Evolutionary conservation across 1,140 invertebrate genomes (phyloP), one percentile per base, ranked within the genome.

Genomic region (Eupristina koningsbergeri): DNA sequence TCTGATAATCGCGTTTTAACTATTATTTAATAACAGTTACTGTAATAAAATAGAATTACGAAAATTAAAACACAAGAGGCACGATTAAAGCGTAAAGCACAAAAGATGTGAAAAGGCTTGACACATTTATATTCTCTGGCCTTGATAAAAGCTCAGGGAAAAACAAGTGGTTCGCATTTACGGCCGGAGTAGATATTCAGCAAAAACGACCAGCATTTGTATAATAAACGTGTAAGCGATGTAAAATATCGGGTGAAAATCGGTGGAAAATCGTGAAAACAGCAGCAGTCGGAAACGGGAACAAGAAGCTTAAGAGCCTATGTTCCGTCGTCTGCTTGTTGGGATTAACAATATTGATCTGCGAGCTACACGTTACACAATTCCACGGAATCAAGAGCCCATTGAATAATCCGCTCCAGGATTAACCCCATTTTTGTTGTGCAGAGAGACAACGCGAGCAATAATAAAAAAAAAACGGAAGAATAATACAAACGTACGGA

Each of bases 331-430:
- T 78, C 67, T 19, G 39, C 36, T 50, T 9, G 63, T 63, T 22
- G 47, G 47, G 67, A 80, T 80, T 80, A 73, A 80, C 79, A 80
- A 80, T 80, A 80, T 80, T 50, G 79, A 80, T 80, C 67, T 26
- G 29, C 53, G 29, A 34, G 78, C 29, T 26, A 31, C 36, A 13
- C 19, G 41, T 36, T 22, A 36, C 39, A n/a, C 26, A 41, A 36
- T 31, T 41, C 22, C n/a, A 41, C 34, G 53, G 53, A 77, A 63
- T 77, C 75, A 77, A 77, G 53, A 77, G 75, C 34, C 75, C 31
- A 77, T 77, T 77, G 75, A 77, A 61, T 61, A 39, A 0, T 36
- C 34, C 53, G 41, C 75, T n/a, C 34, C 17, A 31, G 53, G 50
- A 77, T 77, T 77, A 77, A 77, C 75, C 53, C 41, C 53, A 11